These are phyloP conservation scores for Eufriesea mexicana DNA, from an alignment of 1,140 invertebrate species.

Conservation along the genomic window DNA sequence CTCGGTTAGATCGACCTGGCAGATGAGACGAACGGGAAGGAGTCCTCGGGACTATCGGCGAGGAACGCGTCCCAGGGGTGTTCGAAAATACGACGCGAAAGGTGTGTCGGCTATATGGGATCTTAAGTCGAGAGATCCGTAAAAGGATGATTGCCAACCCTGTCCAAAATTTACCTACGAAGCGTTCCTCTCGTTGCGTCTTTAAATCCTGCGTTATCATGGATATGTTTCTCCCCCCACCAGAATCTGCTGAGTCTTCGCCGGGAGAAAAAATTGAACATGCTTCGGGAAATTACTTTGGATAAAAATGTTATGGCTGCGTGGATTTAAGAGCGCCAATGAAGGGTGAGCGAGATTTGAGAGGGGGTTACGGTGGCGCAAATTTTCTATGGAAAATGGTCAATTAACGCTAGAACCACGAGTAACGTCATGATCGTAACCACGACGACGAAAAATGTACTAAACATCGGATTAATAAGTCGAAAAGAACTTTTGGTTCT, in stretches of 20 bases:
- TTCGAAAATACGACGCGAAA: not conserved
- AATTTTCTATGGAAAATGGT: not conserved
- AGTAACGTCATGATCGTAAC: too few relatives aligned
- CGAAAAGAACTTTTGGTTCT: too few relatives aligned
- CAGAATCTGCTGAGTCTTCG: slow-evolving; percentile 26
- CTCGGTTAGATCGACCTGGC: not conserved
- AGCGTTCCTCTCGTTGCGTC: not conserved
- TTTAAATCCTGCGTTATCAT: slow-evolving; percentile 13
- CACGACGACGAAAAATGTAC: too few relatives aligned
- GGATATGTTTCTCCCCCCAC: slow-evolving; percentile 16
- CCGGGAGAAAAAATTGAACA: slow-evolving; percentile 23
- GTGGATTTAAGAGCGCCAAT: not conserved
- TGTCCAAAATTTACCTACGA: slow-evolving; percentile 13
- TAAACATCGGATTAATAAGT: too few relatives aligned
- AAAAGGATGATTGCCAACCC: not conserved
- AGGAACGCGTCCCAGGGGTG: not conserved
- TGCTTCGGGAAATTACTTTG: slow-evolving; percentile 13
- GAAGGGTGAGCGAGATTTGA: not conserved
- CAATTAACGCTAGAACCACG: too few relatives aligned
- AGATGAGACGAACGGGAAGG: not conserved
- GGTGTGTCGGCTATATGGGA: not conserved
- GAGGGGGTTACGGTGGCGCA: not conserved
- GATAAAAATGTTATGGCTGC: not conserved
- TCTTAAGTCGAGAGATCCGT: not conserved
- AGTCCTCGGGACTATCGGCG: too few relatives aligned